These are phyloP conservation scores for Tetheella fluctuosa DNA, from an alignment of 2,888 invertebrate species.

Conservation along the genomic window DNA sequence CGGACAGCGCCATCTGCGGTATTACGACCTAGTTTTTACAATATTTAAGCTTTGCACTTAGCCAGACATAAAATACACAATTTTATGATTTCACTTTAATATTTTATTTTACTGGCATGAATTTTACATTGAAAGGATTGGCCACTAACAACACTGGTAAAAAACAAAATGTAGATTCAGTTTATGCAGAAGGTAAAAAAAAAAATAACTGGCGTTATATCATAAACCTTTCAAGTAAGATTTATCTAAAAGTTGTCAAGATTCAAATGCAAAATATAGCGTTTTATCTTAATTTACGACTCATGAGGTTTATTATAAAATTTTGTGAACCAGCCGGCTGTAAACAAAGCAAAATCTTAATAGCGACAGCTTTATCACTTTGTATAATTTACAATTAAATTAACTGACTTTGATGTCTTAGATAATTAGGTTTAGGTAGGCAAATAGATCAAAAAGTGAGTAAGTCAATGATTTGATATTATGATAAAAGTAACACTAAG, in stretches of 20 bases:
- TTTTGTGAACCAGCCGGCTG: background rate
- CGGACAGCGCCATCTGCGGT: background rate
- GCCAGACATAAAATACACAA: background rate
- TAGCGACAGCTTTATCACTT: background rate
- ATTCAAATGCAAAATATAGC: no score
- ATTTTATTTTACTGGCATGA: background rate
- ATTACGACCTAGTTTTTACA: background rate
- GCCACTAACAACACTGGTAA: background rate
- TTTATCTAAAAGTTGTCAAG: no score
- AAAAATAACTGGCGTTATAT: background rate
- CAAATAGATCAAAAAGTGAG: no score
- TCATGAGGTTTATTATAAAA: background rate
- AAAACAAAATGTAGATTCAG: background rate
- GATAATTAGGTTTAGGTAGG: background rate
- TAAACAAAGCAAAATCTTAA: background rate
- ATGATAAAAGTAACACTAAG: no score
- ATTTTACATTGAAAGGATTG: background rate
- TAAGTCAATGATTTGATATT: no score
- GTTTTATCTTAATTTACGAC: background rate
- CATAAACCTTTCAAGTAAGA: background rate
- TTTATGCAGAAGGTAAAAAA: background rate
- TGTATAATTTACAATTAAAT: background rate
- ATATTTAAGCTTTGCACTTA: conserved; percentile 7
- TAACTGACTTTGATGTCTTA: background rate
- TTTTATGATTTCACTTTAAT: background rate